A percentile compares a stretch with the other conserved stretches of the same genome.
Evolutionary conservation across 2,113 vertebrate species (phyloP).

Genomic region (Vireo altiloquus): DNA sequence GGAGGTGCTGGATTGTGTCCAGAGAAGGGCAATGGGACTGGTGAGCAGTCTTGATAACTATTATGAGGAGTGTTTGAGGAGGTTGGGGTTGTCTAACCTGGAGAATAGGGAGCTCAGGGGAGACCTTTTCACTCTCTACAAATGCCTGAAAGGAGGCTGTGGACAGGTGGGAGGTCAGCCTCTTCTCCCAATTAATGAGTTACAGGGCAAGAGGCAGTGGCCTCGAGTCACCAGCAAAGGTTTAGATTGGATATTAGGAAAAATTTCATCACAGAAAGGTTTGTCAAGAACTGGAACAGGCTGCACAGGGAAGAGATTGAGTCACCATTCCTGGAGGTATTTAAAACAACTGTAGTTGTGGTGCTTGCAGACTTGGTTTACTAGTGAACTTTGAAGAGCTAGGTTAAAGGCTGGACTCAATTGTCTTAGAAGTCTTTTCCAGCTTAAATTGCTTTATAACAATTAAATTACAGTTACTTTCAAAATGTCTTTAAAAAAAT

Average conservation of each 20-base stretch:
- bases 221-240: fast-evolving
- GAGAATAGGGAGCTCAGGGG: neutral
- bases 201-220: neutral
- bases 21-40: neutral
- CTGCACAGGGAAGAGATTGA: neutral
- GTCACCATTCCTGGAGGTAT: neutral
- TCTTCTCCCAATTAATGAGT: neutral
- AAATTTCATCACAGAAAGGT: neutral
- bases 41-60: neutral
- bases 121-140: neutral
- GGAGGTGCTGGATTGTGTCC: neutral
- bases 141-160: neutral
- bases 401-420: neutral
- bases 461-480: neutral
- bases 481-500: neutral
- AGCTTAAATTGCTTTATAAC: neutral
- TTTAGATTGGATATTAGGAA: neutral
- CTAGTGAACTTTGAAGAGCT: neutral
- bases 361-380: neutral
- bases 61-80: neutral
- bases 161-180: too few species aligned
- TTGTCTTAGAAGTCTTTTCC: neutral
- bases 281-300: neutral
- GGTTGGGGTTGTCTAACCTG: neutral
- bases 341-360: neutral